Evolutionary conservation across 2,113 vertebrate species (phyloP), one percentile per base, ranked within the genome.

Genomic region (Oreochromis tanganicae): DNA sequence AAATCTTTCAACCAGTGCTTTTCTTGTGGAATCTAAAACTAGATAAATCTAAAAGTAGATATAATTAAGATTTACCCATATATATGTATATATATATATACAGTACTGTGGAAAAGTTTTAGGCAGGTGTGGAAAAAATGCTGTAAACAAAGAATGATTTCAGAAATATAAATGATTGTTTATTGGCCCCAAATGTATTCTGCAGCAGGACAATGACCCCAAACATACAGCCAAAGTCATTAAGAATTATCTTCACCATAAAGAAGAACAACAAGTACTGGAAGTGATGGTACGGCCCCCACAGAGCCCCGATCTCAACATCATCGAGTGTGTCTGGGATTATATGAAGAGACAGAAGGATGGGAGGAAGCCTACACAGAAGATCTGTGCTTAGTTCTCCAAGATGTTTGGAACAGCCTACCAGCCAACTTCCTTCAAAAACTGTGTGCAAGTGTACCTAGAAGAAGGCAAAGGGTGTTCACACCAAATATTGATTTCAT

Each of bases 81-180:
- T 61, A 61, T 6, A 61, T 61, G 8, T 61, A 27, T 16, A 50
- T 19, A 17, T 50, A n/a, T n/a, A 9, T 59, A 57, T 7, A 32
- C 24, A 59, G 27, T 59, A 59, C 13, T 59, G 56, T 59, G 13
- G 4, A 57, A 16, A 59, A 29, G 27, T 16, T 59, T 32, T 32
- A 16, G 27, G 56, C 13, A 59, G 13, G 7, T 57, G 0, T 57
- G 0, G 24, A 9, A 29, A 38, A 29, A 29, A 59, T 29, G 24
- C 7, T 29, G 24, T 59, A 29, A 59, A 59, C 56, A 29, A 59
- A 59, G 24, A 29, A 9, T 59, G 14, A 13, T 59, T 59, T 32
- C 56, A 32, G 27, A 0, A 59, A 59, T 59, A 32, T 32, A 59
- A 59, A 59, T 59, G 27, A 59, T 32, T 59, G 4, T 59, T 32